Evolutionary conservation across 2,888 invertebrate species (phyloP), one percentile per base, ranked within the genome.

Genomic region (Hanleya hanleyi): DNA sequence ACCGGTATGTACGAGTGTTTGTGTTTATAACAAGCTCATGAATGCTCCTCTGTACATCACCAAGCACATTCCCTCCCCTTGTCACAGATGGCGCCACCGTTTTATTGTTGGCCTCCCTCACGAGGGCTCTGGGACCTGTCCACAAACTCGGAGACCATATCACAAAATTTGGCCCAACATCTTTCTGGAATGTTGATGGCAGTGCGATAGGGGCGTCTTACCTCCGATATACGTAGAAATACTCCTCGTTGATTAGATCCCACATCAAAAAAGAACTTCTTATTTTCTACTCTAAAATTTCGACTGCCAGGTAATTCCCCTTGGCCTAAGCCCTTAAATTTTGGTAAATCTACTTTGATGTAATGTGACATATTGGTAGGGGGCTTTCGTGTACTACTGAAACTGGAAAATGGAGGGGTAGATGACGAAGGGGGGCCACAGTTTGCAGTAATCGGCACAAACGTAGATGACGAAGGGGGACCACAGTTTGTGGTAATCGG

Each of bases 181-280:
- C 98, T 97, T 92, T 99, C 98, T 86, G 99, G 99, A 91, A 99
- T 97, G 87, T 98, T 99, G 92, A 99, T 97, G 89, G 98, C 97
- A 89, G 98, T 97, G 92, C 99, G 96, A 93, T 98, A 98, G 93
- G 98, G 98, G 90, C 97, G 96, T 93, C 98, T 97, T 84, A 98
- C 98, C 95, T 99, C 99, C 91, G 98, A 98, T 91, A 99, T 96
- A 92, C 99, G 96, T 96, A 99, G 96, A 92, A 98, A 99, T 89
- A 98, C 96, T 86, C 99, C 99, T 90, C 99, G 95, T 92, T 97
- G 97, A 93, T 99, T 99, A 92, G 98, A 97, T 82, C 99, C 99
- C 90, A 98, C 96, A 93, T 99, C 99, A 93, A 99, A 99, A 93
- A 98, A 99, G 93, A 99, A 99, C 92, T 97, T 98, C 93, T 99